Percentiles rank a stretch among this genome's conserved stretches.
These are phyloP conservation scores for Alethe diademata DNA, from an alignment of 2,113 vertebrate species.

Conservation along the genomic window DNA sequence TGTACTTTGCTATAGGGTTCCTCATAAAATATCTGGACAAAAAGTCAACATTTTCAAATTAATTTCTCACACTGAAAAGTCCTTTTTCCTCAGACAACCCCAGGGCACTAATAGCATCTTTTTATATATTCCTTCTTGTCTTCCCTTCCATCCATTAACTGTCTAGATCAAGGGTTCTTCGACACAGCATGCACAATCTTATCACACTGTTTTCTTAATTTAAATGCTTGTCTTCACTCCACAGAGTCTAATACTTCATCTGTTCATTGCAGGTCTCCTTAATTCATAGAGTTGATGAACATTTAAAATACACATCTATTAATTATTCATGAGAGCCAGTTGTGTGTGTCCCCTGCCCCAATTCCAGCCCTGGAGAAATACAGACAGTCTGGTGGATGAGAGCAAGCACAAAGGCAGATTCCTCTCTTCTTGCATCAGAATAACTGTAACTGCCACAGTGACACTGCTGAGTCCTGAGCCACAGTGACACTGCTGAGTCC, in stretches of 20 bases:
- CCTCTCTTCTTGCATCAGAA: background rate
- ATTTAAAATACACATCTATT: background rate
- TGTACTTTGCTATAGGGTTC: constrained; percentile 11
- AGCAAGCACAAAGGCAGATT: background rate
- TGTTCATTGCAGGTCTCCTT: constrained; percentile 32
- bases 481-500: background rate
- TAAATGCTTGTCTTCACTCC: constrained; percentile 32
- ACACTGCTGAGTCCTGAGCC: background rate
- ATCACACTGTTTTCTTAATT: constrained; percentile 56
- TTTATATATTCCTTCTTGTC: constrained; percentile 5
- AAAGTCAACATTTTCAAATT: constrained; percentile 29
- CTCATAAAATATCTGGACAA: constrained; percentile 4
- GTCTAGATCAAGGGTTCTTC: constrained; percentile 49
- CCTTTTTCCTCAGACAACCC: constrained; percentile 16
- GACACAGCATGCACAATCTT: constrained; percentile 9
- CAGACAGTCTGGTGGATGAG: background rate
- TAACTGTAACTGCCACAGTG: background rate
- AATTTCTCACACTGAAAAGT: background rate
- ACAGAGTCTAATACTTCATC: constrained; percentile 13
- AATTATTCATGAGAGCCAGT: constrained; percentile 8
- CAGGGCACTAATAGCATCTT: constrained; percentile 19
- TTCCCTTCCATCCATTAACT: constrained; percentile 25
- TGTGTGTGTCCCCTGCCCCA: background rate
- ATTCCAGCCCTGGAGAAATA: background rate
- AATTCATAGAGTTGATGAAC: constrained; percentile 53